Evolutionary conservation across 2,888 invertebrate genomes (phyloP), one percentile per base, ranked within the genome.

Genomic region (Baronia brevicornis): DNA sequence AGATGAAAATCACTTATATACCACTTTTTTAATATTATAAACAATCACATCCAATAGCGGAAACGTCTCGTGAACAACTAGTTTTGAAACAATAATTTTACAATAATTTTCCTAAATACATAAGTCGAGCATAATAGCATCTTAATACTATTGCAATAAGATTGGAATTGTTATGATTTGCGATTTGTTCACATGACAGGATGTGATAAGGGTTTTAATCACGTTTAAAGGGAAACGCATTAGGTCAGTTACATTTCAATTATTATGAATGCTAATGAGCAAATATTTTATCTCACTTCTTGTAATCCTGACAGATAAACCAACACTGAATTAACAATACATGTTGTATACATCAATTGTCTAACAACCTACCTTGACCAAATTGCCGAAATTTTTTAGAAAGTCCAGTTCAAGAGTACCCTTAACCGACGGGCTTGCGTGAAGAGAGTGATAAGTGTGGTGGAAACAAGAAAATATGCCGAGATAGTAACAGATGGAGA

Each of bases 151-250:
- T 28, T 2, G 1, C 4, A 2, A 26, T 39, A 46, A 11, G 25
- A 32, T 28, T 25, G 11, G 31, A 14, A 35, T 33, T 37, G 3
- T 2, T 15, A 9, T n/a, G 5, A 1, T 1, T 3, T 1, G 3
- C 10, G 11, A 8, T 3, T 15, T 17, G 19, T 15, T 19, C 10
- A 17, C 19, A 21, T 29, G 11, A 46, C 56, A 57, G 62, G 63
- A 63, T 44, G 49, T 3, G 65, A 64, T 62, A 65, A 44, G 33
- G 39, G 41, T 51, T 50, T 54, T 60, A 51, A 55, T 54, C 44
- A 36, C 19, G 36, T 46, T 54, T 59, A 43, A 33, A 29, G 24
- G 39, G 54, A 60, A 60, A 44, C 37, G 31, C 24, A 43, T 42
- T 48, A 50, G 54, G 56, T 59, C 59, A 57, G 48, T 56, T 28